These are phyloP conservation scores for Aphidius colemani DNA, from an alignment of 2,888 invertebrate species.

Conservation along the genomic window DNA sequence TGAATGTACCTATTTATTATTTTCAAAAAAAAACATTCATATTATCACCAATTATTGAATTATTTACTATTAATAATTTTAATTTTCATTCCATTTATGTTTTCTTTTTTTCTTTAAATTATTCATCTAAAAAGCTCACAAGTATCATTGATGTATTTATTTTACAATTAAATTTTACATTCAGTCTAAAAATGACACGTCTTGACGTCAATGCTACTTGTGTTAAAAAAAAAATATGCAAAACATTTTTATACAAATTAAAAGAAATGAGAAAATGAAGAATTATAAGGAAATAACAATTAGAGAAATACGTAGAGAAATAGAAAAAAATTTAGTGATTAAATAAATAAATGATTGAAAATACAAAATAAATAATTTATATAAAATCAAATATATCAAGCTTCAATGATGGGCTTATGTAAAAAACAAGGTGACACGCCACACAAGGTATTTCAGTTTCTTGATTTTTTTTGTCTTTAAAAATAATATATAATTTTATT, in stretches of 20 bases:
- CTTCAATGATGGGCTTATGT: conserved; percentile 30
- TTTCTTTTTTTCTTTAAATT: background rate
- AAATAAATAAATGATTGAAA: conserved; percentile 17
- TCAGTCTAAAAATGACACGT: background rate
- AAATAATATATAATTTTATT: conserved; percentile 27
- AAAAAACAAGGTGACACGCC: conserved; percentile 35
- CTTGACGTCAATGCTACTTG: conserved; percentile 5
- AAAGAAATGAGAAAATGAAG: background rate
- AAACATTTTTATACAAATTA: too few species aligned
- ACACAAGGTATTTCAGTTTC: conserved; percentile 30
- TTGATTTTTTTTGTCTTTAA: background rate
- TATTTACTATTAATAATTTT: too few species aligned
- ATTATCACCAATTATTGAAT: too few species aligned
- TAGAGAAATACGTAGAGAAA: conserved; percentile 15
- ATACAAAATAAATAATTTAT: conserved; percentile 18
- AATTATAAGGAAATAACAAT: background rate
- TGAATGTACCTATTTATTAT: conserved; percentile 72
- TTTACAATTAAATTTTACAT: background rate
- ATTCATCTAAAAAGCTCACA: conserved; percentile 10
- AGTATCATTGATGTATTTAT: conserved; percentile 1
- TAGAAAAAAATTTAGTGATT: background rate
- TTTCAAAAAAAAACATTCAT: too few species aligned
- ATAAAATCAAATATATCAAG: conserved; percentile 32
- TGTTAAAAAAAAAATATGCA: too few species aligned
- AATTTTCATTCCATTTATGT: background rate